Evolutionary conservation across 37 sponge, comb jelly and placozoan species (phyloP), one percentile per base, ranked within the genome.

Genomic region (Cladorhizidae sp.): DNA sequence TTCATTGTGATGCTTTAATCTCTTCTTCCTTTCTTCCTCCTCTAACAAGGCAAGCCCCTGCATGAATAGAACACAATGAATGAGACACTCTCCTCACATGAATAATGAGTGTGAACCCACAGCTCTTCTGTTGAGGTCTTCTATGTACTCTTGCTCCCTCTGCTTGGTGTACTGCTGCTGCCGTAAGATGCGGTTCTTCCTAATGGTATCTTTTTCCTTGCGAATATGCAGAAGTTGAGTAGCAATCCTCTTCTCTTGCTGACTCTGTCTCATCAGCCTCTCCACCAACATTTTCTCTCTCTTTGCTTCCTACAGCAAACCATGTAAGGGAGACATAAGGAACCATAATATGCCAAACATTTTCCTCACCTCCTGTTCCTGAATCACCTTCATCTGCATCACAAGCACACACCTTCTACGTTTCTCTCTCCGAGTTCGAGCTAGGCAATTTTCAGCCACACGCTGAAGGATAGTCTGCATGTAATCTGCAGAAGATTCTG

Each of bases 201-300:
- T 39, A 57, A 95, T 89, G 62, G 78, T 86, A 57, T 91, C 90
- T 74, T 96, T 96, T 82, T 96, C 87, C 77, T 83, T 86, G 17
- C 87, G 83, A 26, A 97, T 90, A 67, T 94, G 93, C 88, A 97
- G 86, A 70, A 97, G 93, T 68, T 97, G 98, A 37, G 95, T 90
- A 40, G 91, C 90, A 20, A 94, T 92, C 61, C 95, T 40, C 67
- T 84, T 78, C 93, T 97, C 98, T 80, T 95, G 93, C 57, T 92
- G 95, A 62, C 87, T 89, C 84, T 97, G 98, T 33, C 95, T 58
- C 88, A 92, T 86, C 69, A 97, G 85, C 2, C 95, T 67, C 38
- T 88, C 88, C 36, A 94, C 95, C 37, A 97, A 76, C 76, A 95
- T 54, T 76, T 94, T 90, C 67, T 94, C 88, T 51, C 91, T 58